Conservation (phyloP, 2,888 invertebrate genomes). For the Serrognathus titanus region DNA sequence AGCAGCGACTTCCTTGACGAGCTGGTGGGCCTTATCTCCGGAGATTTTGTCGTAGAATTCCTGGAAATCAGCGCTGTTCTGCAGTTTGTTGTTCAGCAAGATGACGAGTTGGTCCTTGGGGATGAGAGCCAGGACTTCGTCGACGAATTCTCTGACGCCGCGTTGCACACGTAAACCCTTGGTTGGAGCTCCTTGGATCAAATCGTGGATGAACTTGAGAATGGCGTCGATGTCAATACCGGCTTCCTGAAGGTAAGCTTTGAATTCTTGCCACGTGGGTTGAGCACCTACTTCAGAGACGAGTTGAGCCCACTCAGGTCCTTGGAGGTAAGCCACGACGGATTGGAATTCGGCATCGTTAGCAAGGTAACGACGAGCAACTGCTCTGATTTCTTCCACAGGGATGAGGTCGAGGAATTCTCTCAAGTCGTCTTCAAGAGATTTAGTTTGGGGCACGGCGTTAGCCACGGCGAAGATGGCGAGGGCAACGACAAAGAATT, state of each 20-base stretch:
- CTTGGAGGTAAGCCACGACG: constrained; percentile 31
- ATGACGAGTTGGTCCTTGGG: constrained; percentile 11
- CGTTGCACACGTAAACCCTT: background rate
- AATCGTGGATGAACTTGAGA: constrained; percentile 19
- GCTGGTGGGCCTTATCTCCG: constrained; percentile 17
- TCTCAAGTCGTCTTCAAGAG: constrained; percentile 22
- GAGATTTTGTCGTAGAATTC: constrained; percentile 21
- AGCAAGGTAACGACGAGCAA: constrained; percentile 26
- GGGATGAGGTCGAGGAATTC: constrained; percentile 31
- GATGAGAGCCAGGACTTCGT: constrained; percentile 19
- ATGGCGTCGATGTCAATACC: constrained; percentile 27
- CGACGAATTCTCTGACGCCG: constrained; percentile 18
- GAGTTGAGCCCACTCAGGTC: constrained; percentile 29
- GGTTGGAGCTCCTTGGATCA: constrained; percentile 18
- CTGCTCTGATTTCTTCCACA: constrained; percentile 25
- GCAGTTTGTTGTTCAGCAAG: constrained; percentile 14
- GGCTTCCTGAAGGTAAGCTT: constrained; percentile 22
- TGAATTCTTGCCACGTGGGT: constrained; percentile 23
- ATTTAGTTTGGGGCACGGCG: constrained; percentile 16
- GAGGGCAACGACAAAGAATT: constrained; percentile 20
- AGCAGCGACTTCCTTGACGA: constrained; percentile 29
- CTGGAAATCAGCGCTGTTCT: constrained; percentile 22
- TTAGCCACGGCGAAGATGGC: constrained; percentile 18
- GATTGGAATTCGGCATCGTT: constrained; percentile 29
- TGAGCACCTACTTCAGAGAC: constrained; percentile 21